Conservation (phyloP, 2,113 vertebrate species). For the Entelurus aequoreus region DNA sequence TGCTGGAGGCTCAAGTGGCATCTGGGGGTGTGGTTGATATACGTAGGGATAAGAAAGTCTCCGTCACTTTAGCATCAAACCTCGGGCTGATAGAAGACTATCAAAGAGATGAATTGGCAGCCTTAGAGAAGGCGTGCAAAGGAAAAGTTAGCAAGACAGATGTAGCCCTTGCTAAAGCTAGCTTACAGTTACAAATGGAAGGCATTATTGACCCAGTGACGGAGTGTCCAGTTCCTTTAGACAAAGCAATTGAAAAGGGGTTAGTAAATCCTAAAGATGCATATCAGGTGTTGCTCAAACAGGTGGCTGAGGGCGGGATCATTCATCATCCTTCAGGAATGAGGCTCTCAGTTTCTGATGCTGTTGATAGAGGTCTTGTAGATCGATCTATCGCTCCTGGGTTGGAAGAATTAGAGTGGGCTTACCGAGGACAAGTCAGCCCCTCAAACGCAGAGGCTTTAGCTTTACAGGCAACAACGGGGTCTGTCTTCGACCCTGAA, state of each 20-base stretch:
- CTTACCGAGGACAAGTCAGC: constrained; percentile 61
- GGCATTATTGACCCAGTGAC: constrained; percentile 82
- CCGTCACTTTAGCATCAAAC: constrained; percentile 86
- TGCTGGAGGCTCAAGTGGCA: constrained; percentile 87
- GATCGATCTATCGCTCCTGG: constrained; percentile 64
- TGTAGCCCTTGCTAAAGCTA: constrained; percentile 70
- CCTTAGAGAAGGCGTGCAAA: constrained; percentile 84
- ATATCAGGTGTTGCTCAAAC: constrained; percentile 74
- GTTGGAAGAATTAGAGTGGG: constrained; percentile 74
- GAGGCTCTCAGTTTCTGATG: constrained; percentile 79
- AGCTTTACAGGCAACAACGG: constrained; percentile 68
- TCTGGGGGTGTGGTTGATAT: constrained; percentile 91
- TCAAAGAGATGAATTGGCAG: constrained; percentile 72
- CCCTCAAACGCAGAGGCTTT: constrained; percentile 66
- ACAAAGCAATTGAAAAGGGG: constrained; percentile 74
- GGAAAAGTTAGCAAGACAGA: constrained; percentile 73
- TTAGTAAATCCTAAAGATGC: constrained; percentile 73
- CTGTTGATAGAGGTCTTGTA: constrained; percentile 76
- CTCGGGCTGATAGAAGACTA: constrained; percentile 79
- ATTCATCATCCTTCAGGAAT: constrained; percentile 84
- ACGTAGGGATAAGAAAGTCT: constrained; percentile 82
- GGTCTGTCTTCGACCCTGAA: constrained; percentile 63
- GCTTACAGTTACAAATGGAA: constrained; percentile 83
- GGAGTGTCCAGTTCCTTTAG: constrained; percentile 71
- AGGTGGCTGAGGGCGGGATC: constrained; percentile 86